Conservation (phyloP, 2,113 vertebrate genomes). For the Tupaia chinensis region DNA sequence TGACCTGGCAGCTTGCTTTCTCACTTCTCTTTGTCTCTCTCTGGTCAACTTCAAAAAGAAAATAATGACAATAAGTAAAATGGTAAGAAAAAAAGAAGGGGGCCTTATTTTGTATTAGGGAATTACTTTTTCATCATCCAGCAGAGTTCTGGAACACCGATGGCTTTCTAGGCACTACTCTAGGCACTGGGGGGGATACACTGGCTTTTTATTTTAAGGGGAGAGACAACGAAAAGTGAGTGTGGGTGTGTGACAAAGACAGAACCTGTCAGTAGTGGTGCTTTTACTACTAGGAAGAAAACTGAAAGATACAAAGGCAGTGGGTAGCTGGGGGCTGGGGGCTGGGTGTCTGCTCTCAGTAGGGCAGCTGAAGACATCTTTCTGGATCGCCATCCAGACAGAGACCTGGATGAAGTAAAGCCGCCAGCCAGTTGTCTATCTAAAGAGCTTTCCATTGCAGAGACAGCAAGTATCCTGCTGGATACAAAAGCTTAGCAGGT, state of each 20-base stretch:
- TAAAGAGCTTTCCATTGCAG: background rate
- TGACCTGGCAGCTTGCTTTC: no score
- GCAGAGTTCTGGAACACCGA: background rate
- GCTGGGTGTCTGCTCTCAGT: background rate
- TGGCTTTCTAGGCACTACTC: background rate
- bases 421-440: background rate
- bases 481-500: background rate
- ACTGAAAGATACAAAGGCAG: background rate
- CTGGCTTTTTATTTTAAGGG: slow-evolving; percentile 15
- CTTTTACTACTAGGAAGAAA: background rate
- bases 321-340: background rate
- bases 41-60: no score
- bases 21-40: no score
- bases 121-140: background rate
- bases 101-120: background rate
- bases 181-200: background rate
- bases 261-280: background rate
- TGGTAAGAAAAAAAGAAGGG: no score
- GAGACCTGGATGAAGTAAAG: background rate
- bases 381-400: background rate
- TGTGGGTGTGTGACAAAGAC: background rate
- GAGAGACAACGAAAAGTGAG: background rate
- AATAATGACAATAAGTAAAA: no score
- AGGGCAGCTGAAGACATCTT: background rate
- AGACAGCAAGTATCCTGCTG: background rate